A percentile compares a stretch with the other conserved stretches of the same genome.
phyloP scores from a whole-genome alignment of 2,113 vertebrate genomes.

The Elaphurus davidianus region DNA sequence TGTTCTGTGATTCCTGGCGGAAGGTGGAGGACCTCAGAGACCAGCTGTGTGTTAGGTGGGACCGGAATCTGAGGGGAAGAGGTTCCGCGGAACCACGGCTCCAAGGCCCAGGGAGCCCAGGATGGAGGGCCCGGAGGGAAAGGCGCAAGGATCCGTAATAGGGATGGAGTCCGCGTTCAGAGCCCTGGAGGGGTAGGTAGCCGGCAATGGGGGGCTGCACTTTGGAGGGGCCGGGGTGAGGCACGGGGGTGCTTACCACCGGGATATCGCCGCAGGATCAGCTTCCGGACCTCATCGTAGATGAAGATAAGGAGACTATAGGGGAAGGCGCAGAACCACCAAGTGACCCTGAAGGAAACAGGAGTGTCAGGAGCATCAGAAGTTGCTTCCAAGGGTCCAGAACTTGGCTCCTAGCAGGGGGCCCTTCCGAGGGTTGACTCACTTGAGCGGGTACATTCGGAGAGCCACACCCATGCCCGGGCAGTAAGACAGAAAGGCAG shows the following conservation, averaged over 20 bases:
- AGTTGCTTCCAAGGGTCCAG: too few relatives aligned
- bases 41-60: too few relatives aligned
- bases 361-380: neutral
- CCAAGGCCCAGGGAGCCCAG: neutral
- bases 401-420: neutral
- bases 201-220: accelerated
- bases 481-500: constrained; percentile 85
- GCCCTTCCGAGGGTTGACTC: constrained; percentile 43
- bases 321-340: constrained; percentile 91
- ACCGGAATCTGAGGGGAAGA: neutral
- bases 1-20: neutral
- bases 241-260: constrained; percentile 77
- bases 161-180: neutral
- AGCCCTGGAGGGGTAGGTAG: neutral
- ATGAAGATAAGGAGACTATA: constrained; percentile 89
- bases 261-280: constrained; percentile 85
- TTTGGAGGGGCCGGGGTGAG: too few relatives aligned
- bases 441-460: constrained; percentile 86
- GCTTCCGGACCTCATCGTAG: constrained; percentile 88
- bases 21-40: neutral
- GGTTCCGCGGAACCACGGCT: neutral
- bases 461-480: constrained; percentile 84
- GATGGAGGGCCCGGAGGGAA: neutral
- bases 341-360: constrained; percentile 80
- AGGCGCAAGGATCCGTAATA: accelerated